Percentiles rank a stretch among this genome's conserved stretches.
Conservation (phyloP, 2,113 vertebrate genomes). For the Prolemur simus region DNA sequence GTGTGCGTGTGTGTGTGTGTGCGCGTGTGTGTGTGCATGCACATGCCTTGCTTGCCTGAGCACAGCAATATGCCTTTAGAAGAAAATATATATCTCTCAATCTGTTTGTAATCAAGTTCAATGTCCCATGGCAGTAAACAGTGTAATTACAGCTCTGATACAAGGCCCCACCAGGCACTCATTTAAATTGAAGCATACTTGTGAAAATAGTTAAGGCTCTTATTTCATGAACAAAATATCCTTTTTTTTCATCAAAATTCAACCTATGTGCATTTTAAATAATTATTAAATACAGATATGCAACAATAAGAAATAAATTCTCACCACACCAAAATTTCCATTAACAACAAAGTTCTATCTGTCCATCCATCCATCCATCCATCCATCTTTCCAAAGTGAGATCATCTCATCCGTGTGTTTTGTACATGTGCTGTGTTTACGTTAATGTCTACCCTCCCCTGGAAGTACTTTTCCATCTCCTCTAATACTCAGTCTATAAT, state of each 20-base stretch:
- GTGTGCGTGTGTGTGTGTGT: not conserved
- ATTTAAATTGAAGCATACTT: not conserved
- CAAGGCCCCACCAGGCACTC: not conserved
- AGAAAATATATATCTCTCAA: not conserved
- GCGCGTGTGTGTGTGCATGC: accelerated
- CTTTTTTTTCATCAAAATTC: not conserved
- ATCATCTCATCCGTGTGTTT: not conserved
- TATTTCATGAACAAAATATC: not conserved
- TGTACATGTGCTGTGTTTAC: not conserved
- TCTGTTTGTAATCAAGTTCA: not conserved
- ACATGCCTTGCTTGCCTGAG: not conserved
- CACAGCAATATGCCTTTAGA: not conserved
- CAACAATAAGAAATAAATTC: not conserved
- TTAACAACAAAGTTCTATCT: not conserved
- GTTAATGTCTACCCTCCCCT: not conserved
- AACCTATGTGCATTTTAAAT: not conserved
- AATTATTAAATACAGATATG: not conserved
- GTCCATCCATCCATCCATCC: too few species aligned
- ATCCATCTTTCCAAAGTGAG: not conserved
- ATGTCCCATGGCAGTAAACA: not conserved
- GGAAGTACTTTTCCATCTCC: not conserved
- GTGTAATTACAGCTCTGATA: not conserved
- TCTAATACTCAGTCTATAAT: not conserved
- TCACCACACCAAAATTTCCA: not conserved
- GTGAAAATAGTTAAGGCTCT: not conserved